Base-by-base conservation (phyloP, 2,888 invertebrate genomes). In the Callimorpha dominula region DNA sequence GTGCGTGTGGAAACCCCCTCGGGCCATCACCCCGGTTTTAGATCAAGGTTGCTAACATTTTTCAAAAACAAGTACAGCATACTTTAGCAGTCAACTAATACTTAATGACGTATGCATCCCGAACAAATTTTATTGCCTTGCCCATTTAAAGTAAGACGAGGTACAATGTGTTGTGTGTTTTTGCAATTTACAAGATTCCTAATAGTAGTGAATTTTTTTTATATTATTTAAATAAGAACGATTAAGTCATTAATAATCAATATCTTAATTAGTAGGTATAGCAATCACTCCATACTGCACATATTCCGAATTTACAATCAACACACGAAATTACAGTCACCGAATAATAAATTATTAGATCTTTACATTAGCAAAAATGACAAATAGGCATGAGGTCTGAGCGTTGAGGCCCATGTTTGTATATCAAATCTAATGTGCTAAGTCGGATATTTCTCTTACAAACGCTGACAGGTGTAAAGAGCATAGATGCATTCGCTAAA, bases 401-500 rank as follows among this genome's bases (percentile, higher is more conserved):
- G 43, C 73, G 85, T 77, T 76, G 64, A 76, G 42, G 65, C 54
- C 70, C 71, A 67, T 52, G 64, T 68, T 57, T 60, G 78, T 85
- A 75, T 66, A 80, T 83, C 78, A 84, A 81, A 73, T 68, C 57
- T 63, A 76, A 79, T 73, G 76, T 78, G 75, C 78, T 70, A 72
- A 76, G 84, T 74, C 68, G 54, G 68, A 77, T 72, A 74, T 82
- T 79, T 84, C 85, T 80, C 85, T 79, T 72, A 71, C 76, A 78
- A 76, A 75, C 69, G 75, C 81, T 79, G 86, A 85, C 84, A 85
- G 84, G 86, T 82, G 83, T 81, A 81, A 79, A 86, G 84, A 83
- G 86, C 80, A 79, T 82, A 82, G 78, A 81, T 78, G 78, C 82
- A 83, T 81, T 80, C 80, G 84, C 85, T 85, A 85, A 88, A 88